Base-by-base conservation (phyloP, 2,797 vertebrate genomes). In the Cygnus olor region DNA sequence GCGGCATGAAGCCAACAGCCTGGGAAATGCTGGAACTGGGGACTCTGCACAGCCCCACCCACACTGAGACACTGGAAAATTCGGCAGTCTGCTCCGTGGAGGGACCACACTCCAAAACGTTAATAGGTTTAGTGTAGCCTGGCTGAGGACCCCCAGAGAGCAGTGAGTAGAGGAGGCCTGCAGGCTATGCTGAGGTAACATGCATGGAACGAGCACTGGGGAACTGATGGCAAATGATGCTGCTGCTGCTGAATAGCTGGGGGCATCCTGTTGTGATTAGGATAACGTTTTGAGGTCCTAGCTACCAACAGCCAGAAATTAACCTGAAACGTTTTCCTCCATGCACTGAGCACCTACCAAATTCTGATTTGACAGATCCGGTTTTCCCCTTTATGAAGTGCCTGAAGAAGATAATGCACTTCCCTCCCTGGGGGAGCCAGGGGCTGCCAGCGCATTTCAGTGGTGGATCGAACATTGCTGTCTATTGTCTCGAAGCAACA, bases 151-250 rank as follows among this genome's bases (percentile, higher is more conserved):
- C 58, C 72, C 68, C 60, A 24, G 20, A 36, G 36, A 56, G 63
- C 3, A 0, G 40, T 1, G 22, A 47, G 34, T 47, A 72, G 9
- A n/a, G 42, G 36, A 45, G 69, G 36, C 45, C 63, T 21, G 28
- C 51, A 20, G 44, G 68, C 34, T 49, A 0, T 1, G 9, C 22
- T 49, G 68, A 38, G 32, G 34, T 7, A 42, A n/a, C 18, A 2
- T 0, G 14, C 27, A 38, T 28, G 20, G 16, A 30, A 38, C 2
- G 1, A 72, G 69, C 60, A 18, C 8, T 0, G 0, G 1, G 60
- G 92, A 69, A 42, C 19, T 0, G 1, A 21, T 4, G 15, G 57
- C 27, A 5, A 2, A 15, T 5, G 54, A 32, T 15, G 19, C 27
- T 6, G 9, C 6, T 8, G 74, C 11, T 6, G 28, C 1, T 13